Conservation (phyloP, 2,797 vertebrate species). For the Mus spretus region DNA sequence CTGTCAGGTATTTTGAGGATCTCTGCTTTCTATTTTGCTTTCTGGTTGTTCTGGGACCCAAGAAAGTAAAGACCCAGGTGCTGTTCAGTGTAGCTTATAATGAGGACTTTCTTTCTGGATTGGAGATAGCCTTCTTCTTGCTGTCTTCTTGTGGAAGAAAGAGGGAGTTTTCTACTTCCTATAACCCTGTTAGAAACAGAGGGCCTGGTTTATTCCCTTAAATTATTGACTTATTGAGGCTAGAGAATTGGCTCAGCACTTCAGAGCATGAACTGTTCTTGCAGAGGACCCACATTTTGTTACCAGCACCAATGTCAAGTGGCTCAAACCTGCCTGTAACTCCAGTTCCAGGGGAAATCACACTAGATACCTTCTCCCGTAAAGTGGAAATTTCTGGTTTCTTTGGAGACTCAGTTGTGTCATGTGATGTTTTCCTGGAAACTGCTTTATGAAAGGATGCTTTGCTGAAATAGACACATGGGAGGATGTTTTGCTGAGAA, state of each 20-base stretch:
- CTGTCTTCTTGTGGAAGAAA: not conserved
- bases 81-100: not conserved
- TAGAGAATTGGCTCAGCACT: not conserved
- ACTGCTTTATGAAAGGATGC: not conserved
- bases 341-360: not conserved
- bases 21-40: conserved; percentile 90
- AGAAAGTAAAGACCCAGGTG: not conserved
- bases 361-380: not conserved
- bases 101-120: not conserved
- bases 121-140: not conserved
- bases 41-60: conserved; percentile 64
- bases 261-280: not conserved
- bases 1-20: conserved; percentile 90
- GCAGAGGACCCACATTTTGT: not conserved
- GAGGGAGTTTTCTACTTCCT: not conserved
- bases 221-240: not conserved
- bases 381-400: not conserved
- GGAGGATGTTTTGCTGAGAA: no score
- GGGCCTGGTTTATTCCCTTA: conserved; percentile 43
- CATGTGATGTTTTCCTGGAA: not conserved
- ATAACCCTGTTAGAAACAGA: conserved; percentile 10
- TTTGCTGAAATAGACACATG: not conserved
- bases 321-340: not conserved
- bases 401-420: not conserved
- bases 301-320: not conserved